Evolutionary conservation across 2,888 invertebrate species (phyloP).

Genomic region (Leucania comma): DNA sequence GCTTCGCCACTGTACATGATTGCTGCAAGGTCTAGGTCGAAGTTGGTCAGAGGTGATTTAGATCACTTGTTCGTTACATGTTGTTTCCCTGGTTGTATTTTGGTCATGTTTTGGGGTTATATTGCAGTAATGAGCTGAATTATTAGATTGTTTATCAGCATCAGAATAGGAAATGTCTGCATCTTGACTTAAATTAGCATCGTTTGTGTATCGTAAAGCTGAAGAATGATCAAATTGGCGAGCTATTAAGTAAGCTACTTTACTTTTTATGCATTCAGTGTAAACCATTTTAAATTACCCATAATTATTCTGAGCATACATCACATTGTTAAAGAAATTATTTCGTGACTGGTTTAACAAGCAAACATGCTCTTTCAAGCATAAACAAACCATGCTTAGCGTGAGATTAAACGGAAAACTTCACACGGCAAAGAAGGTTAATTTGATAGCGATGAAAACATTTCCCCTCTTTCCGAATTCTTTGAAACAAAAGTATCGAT

Average conservation of each 20-base stretch:
- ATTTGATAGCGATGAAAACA: conserved; percentile 26
- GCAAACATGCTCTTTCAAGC: conserved; percentile 33
- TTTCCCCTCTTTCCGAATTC: conserved; percentile 35
- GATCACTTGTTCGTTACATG: conserved; percentile 24
- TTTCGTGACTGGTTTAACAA: conserved; percentile 53
- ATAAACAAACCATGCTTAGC: conserved; percentile 34
- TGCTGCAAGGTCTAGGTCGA: conserved; percentile 46
- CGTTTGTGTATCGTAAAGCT: conserved; percentile 5
- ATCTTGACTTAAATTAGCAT: conserved; percentile 13
- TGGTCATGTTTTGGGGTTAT: conserved; percentile 25
- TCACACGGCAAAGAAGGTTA: conserved; percentile 21
- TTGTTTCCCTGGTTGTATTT: conserved; percentile 34
- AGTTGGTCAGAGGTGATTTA: conserved; percentile 40
- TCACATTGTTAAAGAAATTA: conserved; percentile 33
- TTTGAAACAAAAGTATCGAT: conserved; percentile 28
- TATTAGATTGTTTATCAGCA: conserved; percentile 12
- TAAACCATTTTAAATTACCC: conserved; percentile 24
- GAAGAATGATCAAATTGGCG: neutral
- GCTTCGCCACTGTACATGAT: conserved; percentile 34
- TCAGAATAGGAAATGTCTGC: conserved; percentile 7
- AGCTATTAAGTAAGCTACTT: conserved; percentile 2
- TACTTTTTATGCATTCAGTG: conserved; percentile 12
- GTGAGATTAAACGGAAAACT: conserved; percentile 32
- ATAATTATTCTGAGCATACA: conserved; percentile 29
- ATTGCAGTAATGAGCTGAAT: conserved; percentile 22